phyloP scores from a whole-genome alignment of 2,113 vertebrate genomes.

The Elgaria multicarinata region DNA sequence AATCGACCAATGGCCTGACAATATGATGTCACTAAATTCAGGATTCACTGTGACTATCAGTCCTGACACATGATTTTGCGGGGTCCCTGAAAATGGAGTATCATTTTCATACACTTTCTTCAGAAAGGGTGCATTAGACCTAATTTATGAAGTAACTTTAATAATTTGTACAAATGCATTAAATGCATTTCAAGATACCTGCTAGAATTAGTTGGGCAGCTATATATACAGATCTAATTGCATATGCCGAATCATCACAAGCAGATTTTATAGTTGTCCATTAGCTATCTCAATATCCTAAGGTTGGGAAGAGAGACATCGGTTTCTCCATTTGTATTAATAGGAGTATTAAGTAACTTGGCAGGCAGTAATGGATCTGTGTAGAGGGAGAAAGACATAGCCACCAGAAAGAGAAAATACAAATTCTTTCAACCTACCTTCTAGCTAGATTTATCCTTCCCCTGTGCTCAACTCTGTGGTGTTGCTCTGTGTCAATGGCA shows the following conservation, averaged over 20 bases:
- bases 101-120: not conserved
- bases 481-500: conserved; percentile 13
- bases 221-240: conserved; percentile 2
- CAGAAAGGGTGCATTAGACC: not conserved
- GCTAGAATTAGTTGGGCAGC: not conserved
- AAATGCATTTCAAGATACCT: not conserved
- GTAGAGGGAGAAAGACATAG: not conserved
- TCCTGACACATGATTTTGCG: not conserved
- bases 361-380: conserved; percentile 22
- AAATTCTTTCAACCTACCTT: conserved; percentile 5
- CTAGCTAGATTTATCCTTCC: conserved; percentile 1
- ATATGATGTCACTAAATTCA: too few relatives aligned
- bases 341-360: not conserved
- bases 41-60: not conserved
- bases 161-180: not conserved
- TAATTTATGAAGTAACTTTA: not conserved
- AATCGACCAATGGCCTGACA: too few relatives aligned
- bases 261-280: not conserved
- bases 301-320: not conserved
- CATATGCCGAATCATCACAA: not conserved
- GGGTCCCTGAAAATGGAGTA: not conserved
- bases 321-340: not conserved
- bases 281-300: not conserved
- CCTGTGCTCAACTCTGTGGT: not conserved
- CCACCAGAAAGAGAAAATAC: not conserved